Evolutionary conservation across 2,888 invertebrate genomes (phyloP), one percentile per base, ranked within the genome.

Genomic region (Polymixis flavicincta): DNA sequence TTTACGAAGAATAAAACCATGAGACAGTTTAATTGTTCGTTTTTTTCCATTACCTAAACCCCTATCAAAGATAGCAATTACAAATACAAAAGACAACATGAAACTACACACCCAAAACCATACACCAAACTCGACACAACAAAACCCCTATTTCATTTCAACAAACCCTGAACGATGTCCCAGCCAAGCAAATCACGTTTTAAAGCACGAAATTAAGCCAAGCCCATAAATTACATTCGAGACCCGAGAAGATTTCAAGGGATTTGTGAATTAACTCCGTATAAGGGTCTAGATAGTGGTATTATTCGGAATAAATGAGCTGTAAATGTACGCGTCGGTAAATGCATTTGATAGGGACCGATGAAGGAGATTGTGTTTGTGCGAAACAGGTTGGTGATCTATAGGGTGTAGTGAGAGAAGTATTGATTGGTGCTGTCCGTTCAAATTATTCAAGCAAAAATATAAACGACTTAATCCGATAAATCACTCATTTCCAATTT

Each of bases 141-240:
- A 54, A 65, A 22, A 55, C 45, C 71, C 63, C 61, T 66, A 76
- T 71, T 68, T 64, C 48, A 71, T 69, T 79, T 82, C 77, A 79
- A 22, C 80, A 37, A 78, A 64, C 72, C 69, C 48, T 13, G 66
- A 73, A 73, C 68, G 74, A 67, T 86, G 75, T 81, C 79, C 76
- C 66, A 76, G 70, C 57, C 78, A 76, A 85, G 86, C 89, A 88
- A 91, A 90, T 90, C 89, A 88, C 87, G 83, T 88, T 90, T 89
- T 86, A 89, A 86, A 87, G 81, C 81, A 73, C 78, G 77, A 88
- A 89, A 89, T 88, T 90, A 89, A 88, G 85, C 87, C 83, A 57
- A 79, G 77, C 70, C 79, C 84, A 91, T 92, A 92, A 92, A 93
- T 93, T 92, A 89, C 86, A 92, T 92, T 92, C 90, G 90, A 90